Evolutionary conservation across 2,888 invertebrate species (phyloP).

Genomic region (Cephonodes hylas): DNA sequence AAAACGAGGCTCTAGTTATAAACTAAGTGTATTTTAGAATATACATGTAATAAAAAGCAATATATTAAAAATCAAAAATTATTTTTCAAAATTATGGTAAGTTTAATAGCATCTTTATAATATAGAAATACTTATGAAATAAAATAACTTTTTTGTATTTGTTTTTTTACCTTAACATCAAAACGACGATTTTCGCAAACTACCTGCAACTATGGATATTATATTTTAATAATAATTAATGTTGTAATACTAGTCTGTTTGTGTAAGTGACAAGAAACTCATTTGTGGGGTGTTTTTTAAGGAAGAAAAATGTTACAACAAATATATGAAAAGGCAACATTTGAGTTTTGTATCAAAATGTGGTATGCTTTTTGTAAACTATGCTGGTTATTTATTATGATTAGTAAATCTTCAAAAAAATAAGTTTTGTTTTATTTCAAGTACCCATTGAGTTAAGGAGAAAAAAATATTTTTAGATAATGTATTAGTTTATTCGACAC

Average conservation of each 20-base stretch:
- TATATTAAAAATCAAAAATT: background rate
- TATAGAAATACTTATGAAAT: background rate
- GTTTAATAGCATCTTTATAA: background rate
- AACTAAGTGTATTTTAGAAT: background rate
- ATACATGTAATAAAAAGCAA: background rate
- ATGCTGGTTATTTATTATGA: slow-evolving; percentile 76
- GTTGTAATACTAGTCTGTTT: slow-evolving; percentile 14
- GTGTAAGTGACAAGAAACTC: slow-evolving; percentile 20
- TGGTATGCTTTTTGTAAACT: slow-evolving; percentile 67
- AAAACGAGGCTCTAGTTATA: background rate
- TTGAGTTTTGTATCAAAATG: slow-evolving; percentile 50
- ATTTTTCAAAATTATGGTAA: background rate
- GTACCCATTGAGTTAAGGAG: background rate
- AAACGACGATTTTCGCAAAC: background rate
- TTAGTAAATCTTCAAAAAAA: slow-evolving; percentile 73
- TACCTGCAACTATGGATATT: background rate
- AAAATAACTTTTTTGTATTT: background rate
- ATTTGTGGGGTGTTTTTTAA: background rate
- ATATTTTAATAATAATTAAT: slow-evolving; percentile 1
- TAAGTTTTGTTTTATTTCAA: slow-evolving; percentile 47
- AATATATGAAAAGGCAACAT: background rate
- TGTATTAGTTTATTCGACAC: too few species aligned
- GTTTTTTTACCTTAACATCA: background rate
- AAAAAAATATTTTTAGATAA: background rate
- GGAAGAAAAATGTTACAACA: background rate